Percentiles rank a stretch among this genome's conserved stretches.
Conservation (phyloP, 92 coral and sea anemone genomes). For the Plumapathes pennacea region DNA sequence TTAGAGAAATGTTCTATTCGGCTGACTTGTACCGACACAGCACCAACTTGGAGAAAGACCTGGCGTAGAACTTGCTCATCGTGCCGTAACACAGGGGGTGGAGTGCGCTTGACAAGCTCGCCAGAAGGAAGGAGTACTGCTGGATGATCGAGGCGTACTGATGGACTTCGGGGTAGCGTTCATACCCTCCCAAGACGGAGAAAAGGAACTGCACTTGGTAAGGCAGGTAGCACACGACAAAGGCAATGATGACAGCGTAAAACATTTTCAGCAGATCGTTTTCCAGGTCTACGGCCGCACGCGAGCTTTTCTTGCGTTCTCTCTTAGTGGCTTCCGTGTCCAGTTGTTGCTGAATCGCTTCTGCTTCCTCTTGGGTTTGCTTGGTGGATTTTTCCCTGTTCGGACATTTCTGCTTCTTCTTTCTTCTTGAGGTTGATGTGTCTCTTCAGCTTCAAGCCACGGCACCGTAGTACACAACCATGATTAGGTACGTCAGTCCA, state of each 20-base stretch:
- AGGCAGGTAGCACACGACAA: conserved; percentile 39
- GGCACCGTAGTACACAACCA: conserved; percentile 61
- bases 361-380: neutral
- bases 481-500: conserved; percentile 52
- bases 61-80: conserved; percentile 51
- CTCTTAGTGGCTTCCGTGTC: conserved; percentile 1
- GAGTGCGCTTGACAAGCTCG: conserved; percentile 40
- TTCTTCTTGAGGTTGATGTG: conserved; percentile 35
- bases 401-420: too few species aligned
- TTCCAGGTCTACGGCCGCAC: conserved; percentile 29
- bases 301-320: neutral
- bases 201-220: conserved; percentile 26
- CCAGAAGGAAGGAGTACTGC: conserved; percentile 2
- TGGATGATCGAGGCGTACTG: too few species aligned
- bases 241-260: conserved; percentile 21
- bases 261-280: conserved; percentile 36
- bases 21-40: too few species aligned
- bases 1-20: too few species aligned
- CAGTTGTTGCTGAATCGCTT: neutral
- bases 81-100: conserved; percentile 52
- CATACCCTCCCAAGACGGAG: too few species aligned
- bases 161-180: too few species aligned
- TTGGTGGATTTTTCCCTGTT: too few species aligned
- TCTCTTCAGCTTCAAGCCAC: conserved; percentile 59
- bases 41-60: conserved; percentile 26